These are phyloP conservation scores for Synanthedon myopaeformis DNA, from an alignment of 2,888 invertebrate species.

Conservation along the genomic window DNA sequence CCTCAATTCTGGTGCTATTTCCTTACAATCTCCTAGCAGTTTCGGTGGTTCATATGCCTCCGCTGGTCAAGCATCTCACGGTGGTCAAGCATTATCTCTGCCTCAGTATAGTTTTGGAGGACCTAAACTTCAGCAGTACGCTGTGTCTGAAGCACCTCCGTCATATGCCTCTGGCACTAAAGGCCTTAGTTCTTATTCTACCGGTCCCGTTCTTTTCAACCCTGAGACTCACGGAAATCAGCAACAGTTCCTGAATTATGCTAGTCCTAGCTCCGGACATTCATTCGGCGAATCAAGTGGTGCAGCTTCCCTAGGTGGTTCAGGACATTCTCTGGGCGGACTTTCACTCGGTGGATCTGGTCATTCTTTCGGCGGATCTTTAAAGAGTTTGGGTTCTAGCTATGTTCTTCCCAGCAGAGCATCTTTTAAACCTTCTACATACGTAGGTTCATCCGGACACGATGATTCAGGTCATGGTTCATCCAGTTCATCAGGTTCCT, in stretches of 20 bases:
- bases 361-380: slow-evolving; percentile 25
- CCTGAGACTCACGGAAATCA: slow-evolving; percentile 36
- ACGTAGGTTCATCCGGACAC: slow-evolving; percentile 47
- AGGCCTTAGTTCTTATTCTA: slow-evolving; percentile 55
- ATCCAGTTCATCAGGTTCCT: slow-evolving; percentile 34
- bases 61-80: slow-evolving; percentile 27
- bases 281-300: slow-evolving; percentile 17
- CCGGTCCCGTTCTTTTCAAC: slow-evolving; percentile 53
- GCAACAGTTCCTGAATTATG: slow-evolving; percentile 24
- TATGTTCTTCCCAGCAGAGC: slow-evolving; percentile 39
- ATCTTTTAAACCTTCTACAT: slow-evolving; percentile 60
- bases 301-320: slow-evolving; percentile 15
- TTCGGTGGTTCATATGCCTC: slow-evolving; percentile 38
- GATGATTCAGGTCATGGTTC: slow-evolving; percentile 39
- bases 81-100: slow-evolving; percentile 32
- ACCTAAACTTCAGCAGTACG: slow-evolving; percentile 42
- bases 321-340: slow-evolving; percentile 18
- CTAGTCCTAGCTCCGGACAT: slow-evolving; percentile 27
- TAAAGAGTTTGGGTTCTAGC: slow-evolving; percentile 30
- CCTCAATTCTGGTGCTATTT: slow-evolving; percentile 41
- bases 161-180: slow-evolving; percentile 53
- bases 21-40: slow-evolving; percentile 34
- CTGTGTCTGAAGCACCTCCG: slow-evolving; percentile 36
- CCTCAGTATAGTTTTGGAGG: slow-evolving; percentile 37
- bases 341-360: slow-evolving; percentile 22